Conservation (phyloP, 2,113 vertebrate genomes). For the Sylvia atricapilla region DNA sequence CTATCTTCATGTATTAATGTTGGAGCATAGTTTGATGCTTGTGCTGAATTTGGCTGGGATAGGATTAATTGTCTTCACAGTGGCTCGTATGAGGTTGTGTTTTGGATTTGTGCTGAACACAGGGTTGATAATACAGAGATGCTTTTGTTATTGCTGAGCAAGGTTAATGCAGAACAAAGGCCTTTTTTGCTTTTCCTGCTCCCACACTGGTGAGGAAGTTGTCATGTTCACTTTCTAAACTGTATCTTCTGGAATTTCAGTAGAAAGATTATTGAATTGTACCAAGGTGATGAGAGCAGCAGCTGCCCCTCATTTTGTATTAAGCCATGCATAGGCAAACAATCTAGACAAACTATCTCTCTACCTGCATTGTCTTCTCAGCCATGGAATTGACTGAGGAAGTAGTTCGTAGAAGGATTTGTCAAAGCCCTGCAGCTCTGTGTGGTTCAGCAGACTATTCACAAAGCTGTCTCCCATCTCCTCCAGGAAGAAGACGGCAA, state of each 20-base stretch:
- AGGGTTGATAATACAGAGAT: background rate
- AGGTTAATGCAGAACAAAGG: background rate
- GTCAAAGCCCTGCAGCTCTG: background rate
- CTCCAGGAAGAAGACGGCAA: background rate
- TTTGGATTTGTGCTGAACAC: background rate
- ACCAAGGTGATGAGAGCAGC: background rate
- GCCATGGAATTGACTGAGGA: background rate
- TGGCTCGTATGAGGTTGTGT: background rate
- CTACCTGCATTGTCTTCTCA: background rate
- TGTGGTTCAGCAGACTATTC: background rate
- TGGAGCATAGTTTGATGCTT: background rate
- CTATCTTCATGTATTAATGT: background rate
- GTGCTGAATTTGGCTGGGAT: background rate
- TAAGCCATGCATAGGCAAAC: background rate
- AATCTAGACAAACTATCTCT: background rate
- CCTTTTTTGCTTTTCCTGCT: background rate
- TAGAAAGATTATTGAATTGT: background rate
- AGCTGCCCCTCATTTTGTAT: background rate
- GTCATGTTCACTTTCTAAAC: background rate
- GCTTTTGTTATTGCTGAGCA: background rate
- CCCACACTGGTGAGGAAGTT: background rate
- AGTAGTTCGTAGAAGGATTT: background rate
- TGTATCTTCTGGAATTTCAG: background rate
- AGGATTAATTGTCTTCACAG: background rate
- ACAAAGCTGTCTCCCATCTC: background rate